phyloP scores from a whole-genome alignment of 2,113 vertebrate genomes.

The Perca schrenkii region DNA sequence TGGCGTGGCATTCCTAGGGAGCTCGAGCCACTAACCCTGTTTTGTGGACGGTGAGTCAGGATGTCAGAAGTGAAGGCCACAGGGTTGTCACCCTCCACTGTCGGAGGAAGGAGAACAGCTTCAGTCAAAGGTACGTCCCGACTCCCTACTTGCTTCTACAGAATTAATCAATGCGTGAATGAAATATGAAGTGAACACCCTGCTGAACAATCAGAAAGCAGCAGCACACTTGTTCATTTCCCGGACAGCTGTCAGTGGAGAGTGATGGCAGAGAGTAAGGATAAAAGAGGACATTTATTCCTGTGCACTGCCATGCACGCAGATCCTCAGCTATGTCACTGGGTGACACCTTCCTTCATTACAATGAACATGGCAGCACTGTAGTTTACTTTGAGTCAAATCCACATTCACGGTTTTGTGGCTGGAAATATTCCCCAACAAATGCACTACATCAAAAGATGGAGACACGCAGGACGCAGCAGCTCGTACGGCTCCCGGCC shows the following conservation, averaged over 20 bases:
- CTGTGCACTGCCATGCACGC: constrained; percentile 14
- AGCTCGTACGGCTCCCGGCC: too few species aligned
- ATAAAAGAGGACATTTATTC: constrained; percentile 25
- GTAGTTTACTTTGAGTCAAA: too few species aligned
- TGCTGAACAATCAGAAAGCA: constrained; percentile 46
- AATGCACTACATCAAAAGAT: too few species aligned
- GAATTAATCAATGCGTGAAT: constrained; percentile 31
- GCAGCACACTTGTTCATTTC: constrained; percentile 36
- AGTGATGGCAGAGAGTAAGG: constrained; percentile 38
- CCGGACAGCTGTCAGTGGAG: constrained; percentile 47
- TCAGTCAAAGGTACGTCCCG: constrained; percentile 82
- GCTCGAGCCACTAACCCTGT: constrained; percentile 89
- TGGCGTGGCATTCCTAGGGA: constrained; percentile 88
- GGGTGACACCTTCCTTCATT: too few species aligned
- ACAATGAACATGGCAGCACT: too few species aligned
- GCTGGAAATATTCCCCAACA: too few species aligned
- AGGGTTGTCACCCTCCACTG: constrained; percentile 90
- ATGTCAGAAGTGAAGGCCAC: constrained; percentile 82
- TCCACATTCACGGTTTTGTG: too few species aligned
- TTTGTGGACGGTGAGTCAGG: constrained; percentile 90
- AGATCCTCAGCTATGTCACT: neutral
- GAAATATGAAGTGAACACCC: constrained; percentile 44
- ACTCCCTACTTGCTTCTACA: neutral
- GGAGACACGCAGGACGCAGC: too few species aligned
- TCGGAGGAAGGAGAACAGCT: constrained; percentile 84